Conservation (phyloP, 2,113 vertebrate species). For the Rostratula benghalensis region DNA sequence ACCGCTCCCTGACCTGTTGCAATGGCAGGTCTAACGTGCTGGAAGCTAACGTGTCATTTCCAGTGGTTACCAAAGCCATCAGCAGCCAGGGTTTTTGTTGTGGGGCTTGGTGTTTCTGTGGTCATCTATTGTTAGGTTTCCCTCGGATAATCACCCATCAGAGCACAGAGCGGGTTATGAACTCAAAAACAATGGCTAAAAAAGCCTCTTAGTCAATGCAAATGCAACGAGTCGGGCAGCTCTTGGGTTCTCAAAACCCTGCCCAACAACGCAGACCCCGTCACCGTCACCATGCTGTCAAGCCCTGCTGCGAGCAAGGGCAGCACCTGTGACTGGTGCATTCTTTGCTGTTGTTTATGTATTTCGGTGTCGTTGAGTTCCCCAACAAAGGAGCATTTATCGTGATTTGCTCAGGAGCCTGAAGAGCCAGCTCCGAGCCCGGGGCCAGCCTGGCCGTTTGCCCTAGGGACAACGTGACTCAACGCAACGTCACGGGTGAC, state of each 20-base stretch:
- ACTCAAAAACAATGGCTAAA: slow-evolving; percentile 12
- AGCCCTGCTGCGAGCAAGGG: neutral
- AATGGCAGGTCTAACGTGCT: neutral
- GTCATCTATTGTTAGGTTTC: neutral
- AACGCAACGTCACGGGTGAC: neutral
- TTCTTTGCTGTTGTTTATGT: slow-evolving; percentile 14
- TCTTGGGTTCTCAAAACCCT: neutral
- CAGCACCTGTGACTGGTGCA: neutral
- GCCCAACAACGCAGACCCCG: neutral
- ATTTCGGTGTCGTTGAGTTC: neutral
- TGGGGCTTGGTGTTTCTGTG: slow-evolving; percentile 12
- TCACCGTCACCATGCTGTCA: neutral
- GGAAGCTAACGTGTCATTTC: neutral
- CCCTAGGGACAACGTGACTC: neutral
- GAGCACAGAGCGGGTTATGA: neutral
- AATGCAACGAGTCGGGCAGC: slow-evolving; percentile 5
- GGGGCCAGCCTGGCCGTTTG: neutral
- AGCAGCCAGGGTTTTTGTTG: neutral
- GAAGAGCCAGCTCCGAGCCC: neutral
- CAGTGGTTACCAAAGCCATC: neutral
- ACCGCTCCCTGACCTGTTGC: neutral
- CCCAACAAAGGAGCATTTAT: neutral
- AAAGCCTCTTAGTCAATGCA: slow-evolving; percentile 37
- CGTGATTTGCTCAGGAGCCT: neutral
- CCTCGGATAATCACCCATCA: neutral